Percentiles rank a stretch among this genome's conserved stretches.
Evolutionary conservation across 2,888 invertebrate species (phyloP).

Genomic region (Cinara cedri): DNA sequence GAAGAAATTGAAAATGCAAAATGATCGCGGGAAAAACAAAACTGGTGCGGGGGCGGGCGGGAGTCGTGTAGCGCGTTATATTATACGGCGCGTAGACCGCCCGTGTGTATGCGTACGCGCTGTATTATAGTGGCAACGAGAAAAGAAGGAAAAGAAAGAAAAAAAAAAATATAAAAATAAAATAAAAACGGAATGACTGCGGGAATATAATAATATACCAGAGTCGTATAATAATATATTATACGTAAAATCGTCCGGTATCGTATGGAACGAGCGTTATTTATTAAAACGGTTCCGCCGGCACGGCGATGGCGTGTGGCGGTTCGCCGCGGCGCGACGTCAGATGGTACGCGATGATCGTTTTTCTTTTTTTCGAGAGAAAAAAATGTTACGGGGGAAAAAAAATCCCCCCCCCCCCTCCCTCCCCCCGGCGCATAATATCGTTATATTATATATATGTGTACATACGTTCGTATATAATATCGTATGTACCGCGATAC

Average conservation of each 20-base stretch:
- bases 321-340: neutral
- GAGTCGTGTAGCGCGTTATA: neutral
- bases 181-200: conserved; percentile 14
- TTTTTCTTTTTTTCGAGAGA: conserved; percentile 25
- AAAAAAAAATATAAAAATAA: too few species aligned
- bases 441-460: too few species aligned
- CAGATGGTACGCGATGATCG: conserved; percentile 28
- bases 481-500: too few species aligned
- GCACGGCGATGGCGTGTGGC: neutral
- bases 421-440: too few species aligned
- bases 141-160: too few species aligned
- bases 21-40: conserved; percentile 10
- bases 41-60: neutral
- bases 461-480: too few species aligned
- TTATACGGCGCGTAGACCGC: too few species aligned
- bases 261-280: conserved; percentile 11
- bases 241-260: conserved; percentile 35
- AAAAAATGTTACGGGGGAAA: too few species aligned
- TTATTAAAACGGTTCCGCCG: conserved; percentile 30
- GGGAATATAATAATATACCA: neutral
- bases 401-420: too few species aligned
- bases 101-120: too few species aligned
- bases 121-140: conserved; percentile 1
- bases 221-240: conserved; percentile 16
- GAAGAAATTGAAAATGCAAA: conserved; percentile 53